Conservation (phyloP, 2,113 vertebrate genomes). For the Thermophis baileyi region DNA sequence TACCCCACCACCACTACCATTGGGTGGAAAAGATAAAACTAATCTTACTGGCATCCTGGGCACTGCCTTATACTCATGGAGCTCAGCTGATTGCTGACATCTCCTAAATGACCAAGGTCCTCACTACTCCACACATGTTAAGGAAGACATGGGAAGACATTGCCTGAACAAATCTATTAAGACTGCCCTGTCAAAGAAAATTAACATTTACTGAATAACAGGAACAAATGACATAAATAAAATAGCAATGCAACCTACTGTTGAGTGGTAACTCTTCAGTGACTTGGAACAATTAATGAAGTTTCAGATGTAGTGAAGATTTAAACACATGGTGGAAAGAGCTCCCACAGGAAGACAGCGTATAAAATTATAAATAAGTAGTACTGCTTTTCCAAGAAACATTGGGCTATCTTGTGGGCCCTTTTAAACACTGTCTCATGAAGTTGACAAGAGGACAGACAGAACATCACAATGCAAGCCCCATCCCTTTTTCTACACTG, state of each 20-base stretch:
- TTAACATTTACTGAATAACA: neutral
- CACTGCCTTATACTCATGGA: neutral
- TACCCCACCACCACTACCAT: neutral
- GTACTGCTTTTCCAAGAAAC: neutral
- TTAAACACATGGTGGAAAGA: neutral
- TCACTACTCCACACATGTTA: neutral
- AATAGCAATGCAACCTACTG: neutral
- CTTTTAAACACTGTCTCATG: neutral
- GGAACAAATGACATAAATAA: neutral
- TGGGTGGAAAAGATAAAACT: neutral
- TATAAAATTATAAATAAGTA: neutral
- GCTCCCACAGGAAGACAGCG: neutral
- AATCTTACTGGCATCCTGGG: neutral
- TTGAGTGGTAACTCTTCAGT: neutral
- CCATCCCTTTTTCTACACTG: neutral
- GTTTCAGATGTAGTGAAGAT: neutral
- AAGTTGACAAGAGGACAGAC: neutral
- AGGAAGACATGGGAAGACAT: neutral
- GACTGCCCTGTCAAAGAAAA: neutral
- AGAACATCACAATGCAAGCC: neutral
- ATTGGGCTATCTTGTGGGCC: neutral
- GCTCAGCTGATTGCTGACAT: neutral
- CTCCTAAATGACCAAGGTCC: neutral
- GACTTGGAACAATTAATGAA: neutral
- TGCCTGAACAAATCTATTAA: neutral